Base-by-base conservation (phyloP, 92 coral and sea anemone species). In the Epizoanthus scotinus region DNA sequence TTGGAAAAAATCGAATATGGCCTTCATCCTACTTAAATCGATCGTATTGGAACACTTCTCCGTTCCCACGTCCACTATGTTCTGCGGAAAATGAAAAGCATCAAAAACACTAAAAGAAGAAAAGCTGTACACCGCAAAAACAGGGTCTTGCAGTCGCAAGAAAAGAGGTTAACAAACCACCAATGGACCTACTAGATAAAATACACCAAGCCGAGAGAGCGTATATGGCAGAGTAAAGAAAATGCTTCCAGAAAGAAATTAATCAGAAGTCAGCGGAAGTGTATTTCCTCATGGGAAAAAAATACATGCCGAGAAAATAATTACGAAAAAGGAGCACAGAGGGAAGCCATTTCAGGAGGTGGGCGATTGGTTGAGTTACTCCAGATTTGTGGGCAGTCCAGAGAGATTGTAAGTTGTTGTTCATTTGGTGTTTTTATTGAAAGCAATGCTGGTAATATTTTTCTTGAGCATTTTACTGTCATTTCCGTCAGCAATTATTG, bases 261-360 rank as follows among this genome's bases (percentile, higher is more conserved):
- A 25, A 24, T 58, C 20, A 9, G 13, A 50, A 70, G 55, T 70
- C 58, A 21, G 77, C 60, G 59, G 31, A 49, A 13, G 58, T 70
- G 9, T 52, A 49, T 18, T 71, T 40, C 38, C 28, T 71, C 27
- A 71, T 71, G 61, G 26, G 49, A 60, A 7, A 70, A 60, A 58
- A 60, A 40, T 19, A 47, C 2, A 60, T 49, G 12, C 20, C 54
- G 17, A 26, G 53, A 55, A 72, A 26, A 50, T 49, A 47, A 15
- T 31, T 31, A 4, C 36, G 2, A 4, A 31, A 31, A 31, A 31
- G 36, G 36, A 31, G 36, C 78, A 54, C 20, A 61, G 20, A 53
- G 63, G 78, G 26, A 27, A 72, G 27, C 26, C 78, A 15, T 72
- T 29, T 72, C 34, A 28, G 13, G 78, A 72, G 64, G 62, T 53